phyloP scores from a whole-genome alignment of 2,797 vertebrate species.

The Intellagama lesueurii region DNA sequence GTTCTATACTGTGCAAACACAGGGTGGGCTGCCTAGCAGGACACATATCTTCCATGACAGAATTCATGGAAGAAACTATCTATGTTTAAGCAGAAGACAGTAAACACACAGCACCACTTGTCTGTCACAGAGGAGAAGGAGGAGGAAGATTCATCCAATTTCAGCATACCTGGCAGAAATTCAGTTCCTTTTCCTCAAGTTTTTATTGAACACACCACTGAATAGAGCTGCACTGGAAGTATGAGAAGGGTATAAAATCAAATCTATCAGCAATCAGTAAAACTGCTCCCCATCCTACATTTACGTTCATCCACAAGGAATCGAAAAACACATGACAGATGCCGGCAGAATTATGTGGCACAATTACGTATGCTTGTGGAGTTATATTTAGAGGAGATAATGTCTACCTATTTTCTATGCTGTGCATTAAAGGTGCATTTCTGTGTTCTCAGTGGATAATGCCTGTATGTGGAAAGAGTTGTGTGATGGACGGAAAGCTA shows the following conservation, averaged over 20 bases:
- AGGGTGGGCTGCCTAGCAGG: too few relatives aligned
- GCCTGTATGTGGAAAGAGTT: constrained; percentile 17
- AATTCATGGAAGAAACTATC: too few relatives aligned
- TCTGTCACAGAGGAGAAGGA: too few relatives aligned
- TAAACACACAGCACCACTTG: too few relatives aligned
- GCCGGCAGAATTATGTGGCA: constrained; percentile 18
- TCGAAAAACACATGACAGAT: neutral
- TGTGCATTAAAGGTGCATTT: constrained; percentile 53
- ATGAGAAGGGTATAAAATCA: neutral
- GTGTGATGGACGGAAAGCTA: constrained; percentile 44
- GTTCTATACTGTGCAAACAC: too few relatives aligned
- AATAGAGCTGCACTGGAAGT: neutral
- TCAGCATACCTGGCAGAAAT: too few relatives aligned
- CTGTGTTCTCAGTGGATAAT: constrained; percentile 21
- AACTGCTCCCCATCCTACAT: neutral
- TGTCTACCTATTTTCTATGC: constrained; percentile 52
- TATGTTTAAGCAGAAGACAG: too few relatives aligned
- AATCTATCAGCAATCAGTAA: neutral
- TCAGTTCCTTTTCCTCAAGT: too few relatives aligned
- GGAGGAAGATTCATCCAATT: too few relatives aligned
- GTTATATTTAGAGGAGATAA: constrained; percentile 70
- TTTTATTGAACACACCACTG: neutral
- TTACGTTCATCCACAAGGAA: constrained; percentile 11
- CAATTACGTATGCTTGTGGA: neutral
- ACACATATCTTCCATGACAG: too few relatives aligned